phyloP scores from a whole-genome alignment of 2,797 vertebrate species.

The Xiphophorus birchmanni region DNA sequence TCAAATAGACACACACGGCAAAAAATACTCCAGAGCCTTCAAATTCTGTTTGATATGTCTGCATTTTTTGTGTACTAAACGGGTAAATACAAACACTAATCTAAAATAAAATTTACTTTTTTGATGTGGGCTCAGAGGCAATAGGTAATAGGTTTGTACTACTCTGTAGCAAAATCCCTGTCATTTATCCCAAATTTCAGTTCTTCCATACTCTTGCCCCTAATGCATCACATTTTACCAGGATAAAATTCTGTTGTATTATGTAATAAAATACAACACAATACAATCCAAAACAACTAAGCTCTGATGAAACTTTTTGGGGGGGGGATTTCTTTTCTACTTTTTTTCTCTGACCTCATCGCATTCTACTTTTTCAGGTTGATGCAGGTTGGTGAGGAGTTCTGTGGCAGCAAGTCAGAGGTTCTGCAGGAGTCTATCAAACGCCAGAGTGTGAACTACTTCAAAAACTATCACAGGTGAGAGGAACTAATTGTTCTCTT shows the following conservation, averaged over 20 bases:
- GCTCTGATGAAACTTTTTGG: neutral
- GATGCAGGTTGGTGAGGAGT: conserved; percentile 98
- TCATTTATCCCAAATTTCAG: neutral
- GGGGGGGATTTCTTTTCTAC: neutral
- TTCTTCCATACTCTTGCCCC: neutral
- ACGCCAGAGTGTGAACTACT: conserved; percentile 97
- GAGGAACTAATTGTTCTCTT: conserved; percentile 10
- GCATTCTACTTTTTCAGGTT: conserved; percentile 76
- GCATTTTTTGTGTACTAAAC: neutral
- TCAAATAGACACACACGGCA: conserved; percentile 10
- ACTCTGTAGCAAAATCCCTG: neutral
- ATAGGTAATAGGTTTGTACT: neutral
- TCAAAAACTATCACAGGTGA: conserved; percentile 98
- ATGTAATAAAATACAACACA: neutral
- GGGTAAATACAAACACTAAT: neutral
- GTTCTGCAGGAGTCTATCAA: conserved; percentile 97
- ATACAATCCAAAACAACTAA: neutral
- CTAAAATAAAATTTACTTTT: neutral
- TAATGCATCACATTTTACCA: neutral
- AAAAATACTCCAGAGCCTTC: neutral
- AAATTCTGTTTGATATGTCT: conserved; percentile 7
- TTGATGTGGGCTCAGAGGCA: neutral
- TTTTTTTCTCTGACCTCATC: neutral
- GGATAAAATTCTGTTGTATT: neutral
- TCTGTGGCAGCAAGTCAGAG: conserved; percentile 97